These are phyloP conservation scores for Halisarca cf. caerulea DNA, from an alignment of 37 sponge, comb jelly and placozoan species.

Conservation along the genomic window DNA sequence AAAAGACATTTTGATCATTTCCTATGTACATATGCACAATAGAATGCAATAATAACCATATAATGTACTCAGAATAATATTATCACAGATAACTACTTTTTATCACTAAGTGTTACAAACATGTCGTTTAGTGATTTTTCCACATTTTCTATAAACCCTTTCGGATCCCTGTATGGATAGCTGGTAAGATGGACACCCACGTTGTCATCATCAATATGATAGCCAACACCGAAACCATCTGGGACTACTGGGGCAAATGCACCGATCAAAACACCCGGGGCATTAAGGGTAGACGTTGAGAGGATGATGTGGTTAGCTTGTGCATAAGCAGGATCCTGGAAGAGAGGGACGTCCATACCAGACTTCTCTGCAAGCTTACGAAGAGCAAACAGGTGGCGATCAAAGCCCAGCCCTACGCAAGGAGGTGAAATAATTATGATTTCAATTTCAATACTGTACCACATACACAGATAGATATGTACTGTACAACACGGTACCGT, in stretches of 20 bases:
- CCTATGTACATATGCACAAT: too few species aligned
- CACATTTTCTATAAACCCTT: background rate
- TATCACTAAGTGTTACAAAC: background rate
- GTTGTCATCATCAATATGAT: slow-evolving; percentile 32
- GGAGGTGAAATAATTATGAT: too few species aligned
- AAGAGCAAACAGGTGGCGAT: slow-evolving; percentile 93
- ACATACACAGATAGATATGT: too few species aligned
- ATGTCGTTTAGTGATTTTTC: background rate
- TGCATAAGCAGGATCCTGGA: slow-evolving; percentile 74
- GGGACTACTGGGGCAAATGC: slow-evolving; percentile 93
- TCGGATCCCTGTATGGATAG: background rate
- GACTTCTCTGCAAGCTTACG: slow-evolving; percentile 54
- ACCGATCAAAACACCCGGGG: slow-evolving; percentile 78
- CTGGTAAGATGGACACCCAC: slow-evolving; percentile 23
- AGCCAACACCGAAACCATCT: slow-evolving; percentile 80
- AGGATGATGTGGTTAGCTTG: slow-evolving; percentile 87
- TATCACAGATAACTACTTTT: too few species aligned
- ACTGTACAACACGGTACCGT: too few species aligned
- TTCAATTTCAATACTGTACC: too few species aligned
- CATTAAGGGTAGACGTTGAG: slow-evolving; percentile 92
- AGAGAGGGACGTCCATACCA: slow-evolving; percentile 45
- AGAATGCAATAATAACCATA: too few species aligned
- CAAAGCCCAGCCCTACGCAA: slow-evolving; percentile 94
- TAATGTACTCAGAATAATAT: too few species aligned
- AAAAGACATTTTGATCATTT: too few species aligned